Base-by-base conservation (phyloP, 2,113 vertebrate genomes). In the Oncorhynchus tshawytscha region DNA sequence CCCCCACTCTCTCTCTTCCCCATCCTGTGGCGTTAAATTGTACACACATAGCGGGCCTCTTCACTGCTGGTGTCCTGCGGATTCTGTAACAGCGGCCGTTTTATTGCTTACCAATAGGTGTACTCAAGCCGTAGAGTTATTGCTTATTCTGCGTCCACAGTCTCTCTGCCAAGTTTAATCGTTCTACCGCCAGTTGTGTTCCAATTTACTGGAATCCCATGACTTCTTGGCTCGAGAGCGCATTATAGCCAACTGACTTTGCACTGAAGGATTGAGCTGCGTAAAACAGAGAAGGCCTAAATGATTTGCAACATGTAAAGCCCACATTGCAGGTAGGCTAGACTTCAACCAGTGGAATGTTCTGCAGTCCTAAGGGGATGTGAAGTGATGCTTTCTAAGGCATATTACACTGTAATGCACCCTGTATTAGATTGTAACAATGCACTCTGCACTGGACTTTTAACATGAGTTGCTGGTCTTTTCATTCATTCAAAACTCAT, bases 121-220 rank as follows among this genome's bases (percentile, higher is more conserved):
- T 76, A 79, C 85, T 81, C 77, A 87, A 81, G 76, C 82, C 74
- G 77, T 72, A 45, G 78, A 85, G 73, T 79, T 79, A 73, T 77
- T 75, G 78, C 75, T 85, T 87, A 45, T 45, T 11, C 39, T 45
- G 39, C 39, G 9, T 1, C 39, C 9, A 79, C 84, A 34, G 39
- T 67, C 45, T 76, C 39, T 69, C 81, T 62, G 88, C 89, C 87
- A 83, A 89, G 84, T 90, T 88, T 87, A 88, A 86, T 87, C 79
- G 77, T 78, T 75, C 72, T 80, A 86, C 84, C 90, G 88, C 90
- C 88, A 90, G 85, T 87, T 82, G 79, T 81, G 81, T 82, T 93
- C 83, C 84, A 80, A 86, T 91, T 92, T 91, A 91, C 91, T 91
- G 90, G 91, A 92, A 91, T 87, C 84, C 77, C 85, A 87, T 80